Evolutionary conservation across 2,888 invertebrate genomes (phyloP).

Genomic region (Cheilosia soror): DNA sequence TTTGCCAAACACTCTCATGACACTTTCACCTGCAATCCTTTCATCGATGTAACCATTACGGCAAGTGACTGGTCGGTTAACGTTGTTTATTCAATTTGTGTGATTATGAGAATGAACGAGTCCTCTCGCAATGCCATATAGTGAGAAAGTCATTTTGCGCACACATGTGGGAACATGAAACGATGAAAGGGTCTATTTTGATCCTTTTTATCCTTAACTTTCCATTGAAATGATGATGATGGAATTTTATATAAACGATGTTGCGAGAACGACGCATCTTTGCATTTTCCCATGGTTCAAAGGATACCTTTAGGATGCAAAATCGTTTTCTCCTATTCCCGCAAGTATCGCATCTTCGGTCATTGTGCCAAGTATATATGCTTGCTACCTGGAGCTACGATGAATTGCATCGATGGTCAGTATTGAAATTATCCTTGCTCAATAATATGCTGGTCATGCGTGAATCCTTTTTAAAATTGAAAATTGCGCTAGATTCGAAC

Average conservation of each 20-base stretch:
- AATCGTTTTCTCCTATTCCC: constrained; percentile 39
- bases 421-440: constrained; percentile 36
- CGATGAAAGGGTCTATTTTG: constrained; percentile 35
- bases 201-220: constrained; percentile 26
- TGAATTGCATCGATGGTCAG: constrained; percentile 43
- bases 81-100: constrained; percentile 34
- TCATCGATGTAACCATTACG: constrained; percentile 39
- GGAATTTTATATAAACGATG: constrained; percentile 53
- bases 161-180: constrained; percentile 52
- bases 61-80: constrained; percentile 12
- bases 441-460: constrained; percentile 60
- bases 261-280: constrained; percentile 19
- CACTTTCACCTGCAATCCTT: constrained; percentile 72
- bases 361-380: constrained; percentile 33
- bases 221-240: constrained; percentile 34
- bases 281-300: constrained; percentile 60
- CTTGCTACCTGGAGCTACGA: constrained; percentile 41
- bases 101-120: constrained; percentile 28
- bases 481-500: constrained; percentile 28
- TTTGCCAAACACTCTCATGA: constrained; percentile 2
- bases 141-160: constrained; percentile 51
- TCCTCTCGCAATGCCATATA: too few relatives aligned
- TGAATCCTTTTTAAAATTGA: constrained; percentile 55
- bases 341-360: constrained; percentile 22
- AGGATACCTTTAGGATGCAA: constrained; percentile 48